Conservation (phyloP, 2,113 vertebrate genomes). For the Ceuthmochares aereus region DNA sequence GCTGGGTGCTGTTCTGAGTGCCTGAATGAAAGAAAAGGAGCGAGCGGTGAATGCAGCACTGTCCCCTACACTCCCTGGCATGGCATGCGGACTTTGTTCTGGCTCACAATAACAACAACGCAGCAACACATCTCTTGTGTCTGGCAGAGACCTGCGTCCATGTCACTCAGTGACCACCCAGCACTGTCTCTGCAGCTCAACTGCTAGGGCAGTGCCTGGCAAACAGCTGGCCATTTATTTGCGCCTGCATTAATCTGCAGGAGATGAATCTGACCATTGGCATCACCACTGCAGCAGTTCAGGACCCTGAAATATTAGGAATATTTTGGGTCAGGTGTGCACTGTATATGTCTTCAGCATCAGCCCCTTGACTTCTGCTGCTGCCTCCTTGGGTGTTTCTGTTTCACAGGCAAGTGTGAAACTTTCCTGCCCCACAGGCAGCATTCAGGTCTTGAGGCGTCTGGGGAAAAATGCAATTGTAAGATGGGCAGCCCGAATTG, state of each 20-base stretch:
- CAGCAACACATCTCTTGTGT: background rate
- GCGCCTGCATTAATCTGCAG: fast-evolving
- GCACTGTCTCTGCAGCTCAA: background rate
- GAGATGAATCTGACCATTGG: background rate
- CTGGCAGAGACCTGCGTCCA: background rate
- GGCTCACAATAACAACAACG: background rate
- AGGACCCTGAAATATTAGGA: background rate
- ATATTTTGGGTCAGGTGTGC: background rate
- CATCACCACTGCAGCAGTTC: background rate
- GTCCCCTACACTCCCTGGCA: slow-evolving; percentile 3
- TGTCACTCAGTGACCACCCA: fast-evolving
- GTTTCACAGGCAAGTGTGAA: background rate
- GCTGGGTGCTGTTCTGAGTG: background rate
- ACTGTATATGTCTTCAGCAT: background rate
- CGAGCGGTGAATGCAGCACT: fast-evolving
- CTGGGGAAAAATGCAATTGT: fast-evolving
- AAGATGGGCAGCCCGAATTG: fast-evolving
- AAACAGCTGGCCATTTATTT: background rate
- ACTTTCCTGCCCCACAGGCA: background rate
- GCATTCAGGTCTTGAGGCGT: background rate
- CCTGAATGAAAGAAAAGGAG: background rate
- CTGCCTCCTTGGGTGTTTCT: background rate
- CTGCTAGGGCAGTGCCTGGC: background rate
- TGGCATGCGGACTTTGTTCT: slow-evolving; percentile 47
- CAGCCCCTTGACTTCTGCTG: background rate